Conservation (phyloP, 2,113 vertebrate genomes). For the Tinamus guttatus region DNA sequence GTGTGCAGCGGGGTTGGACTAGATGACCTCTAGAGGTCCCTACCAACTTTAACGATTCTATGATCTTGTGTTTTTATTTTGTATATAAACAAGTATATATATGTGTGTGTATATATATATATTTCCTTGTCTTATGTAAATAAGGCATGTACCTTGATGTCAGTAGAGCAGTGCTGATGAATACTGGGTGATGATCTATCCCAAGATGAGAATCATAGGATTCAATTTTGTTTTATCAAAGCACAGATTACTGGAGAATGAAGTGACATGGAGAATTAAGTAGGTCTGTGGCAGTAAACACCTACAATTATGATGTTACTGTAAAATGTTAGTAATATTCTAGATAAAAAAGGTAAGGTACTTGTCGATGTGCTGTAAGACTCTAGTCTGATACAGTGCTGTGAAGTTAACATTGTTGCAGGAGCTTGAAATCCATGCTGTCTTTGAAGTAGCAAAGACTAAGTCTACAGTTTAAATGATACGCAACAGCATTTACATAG, state of each 20-base stretch:
- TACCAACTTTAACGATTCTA: too few relatives aligned
- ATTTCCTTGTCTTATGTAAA: not conserved
- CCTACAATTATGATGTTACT: not conserved
- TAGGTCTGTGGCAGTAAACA: not conserved
- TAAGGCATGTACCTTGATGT: not conserved
- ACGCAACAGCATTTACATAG: not conserved
- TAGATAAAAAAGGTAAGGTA: not conserved
- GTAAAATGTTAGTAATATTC: not conserved
- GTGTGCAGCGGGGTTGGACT: too few relatives aligned
- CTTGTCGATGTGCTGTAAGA: not conserved
- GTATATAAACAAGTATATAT: not conserved
- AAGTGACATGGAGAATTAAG: not conserved
- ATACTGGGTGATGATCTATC: not conserved
- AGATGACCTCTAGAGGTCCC: too few relatives aligned
- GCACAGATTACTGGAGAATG: not conserved
- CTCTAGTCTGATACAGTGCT: not conserved
- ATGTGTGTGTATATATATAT: too few relatives aligned
- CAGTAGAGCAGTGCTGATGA: not conserved
- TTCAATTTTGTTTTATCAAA: not conserved
- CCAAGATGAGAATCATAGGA: not conserved
- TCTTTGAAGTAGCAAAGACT: not conserved
- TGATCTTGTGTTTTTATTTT: not conserved
- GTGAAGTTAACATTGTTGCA: not conserved
- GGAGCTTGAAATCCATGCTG: not conserved
- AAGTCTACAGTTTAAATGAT: not conserved